Evolutionary conservation across 2,888 invertebrate species (phyloP).

Genomic region (Balanococcus diminutus): DNA sequence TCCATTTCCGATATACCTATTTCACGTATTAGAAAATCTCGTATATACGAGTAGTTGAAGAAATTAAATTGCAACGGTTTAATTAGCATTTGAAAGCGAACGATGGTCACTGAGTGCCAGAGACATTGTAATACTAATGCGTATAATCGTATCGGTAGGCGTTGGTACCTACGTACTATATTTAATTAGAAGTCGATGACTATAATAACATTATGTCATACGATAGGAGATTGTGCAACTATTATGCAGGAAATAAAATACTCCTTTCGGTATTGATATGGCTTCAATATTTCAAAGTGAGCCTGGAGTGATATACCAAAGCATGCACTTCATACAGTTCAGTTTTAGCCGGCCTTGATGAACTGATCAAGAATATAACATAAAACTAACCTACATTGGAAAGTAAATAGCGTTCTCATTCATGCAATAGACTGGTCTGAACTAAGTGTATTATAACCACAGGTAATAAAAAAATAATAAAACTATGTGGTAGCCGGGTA

Average conservation of each 20-base stretch:
- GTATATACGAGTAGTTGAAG: background rate
- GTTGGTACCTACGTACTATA: slow-evolving; percentile 1
- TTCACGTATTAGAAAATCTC: background rate
- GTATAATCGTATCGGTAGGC: background rate
- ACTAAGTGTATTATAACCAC: slow-evolving; percentile 20
- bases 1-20: background rate
- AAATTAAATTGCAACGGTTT: slow-evolving; percentile 15
- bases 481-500: slow-evolving; percentile 17
- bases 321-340: slow-evolving; percentile 28
- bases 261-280: slow-evolving; percentile 23
- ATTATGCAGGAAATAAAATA: slow-evolving; percentile 51
- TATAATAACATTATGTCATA: slow-evolving; percentile 54
- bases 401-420: slow-evolving; percentile 43
- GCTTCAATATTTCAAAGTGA: slow-evolving; percentile 36
- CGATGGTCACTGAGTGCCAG: background rate
- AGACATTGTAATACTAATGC: background rate
- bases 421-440: slow-evolving; percentile 31
- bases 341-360: slow-evolving; percentile 45
- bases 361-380: slow-evolving; percentile 41
- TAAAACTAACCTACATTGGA: slow-evolving; percentile 49
- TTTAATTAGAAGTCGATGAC: slow-evolving; percentile 46
- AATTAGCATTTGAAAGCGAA: slow-evolving; percentile 19
- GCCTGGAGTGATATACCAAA: slow-evolving; percentile 28
- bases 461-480: slow-evolving; percentile 23
- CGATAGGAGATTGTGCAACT: slow-evolving; percentile 43